Base-by-base conservation (phyloP, 2,888 invertebrate genomes). In the Corbicula japonica region DNA sequence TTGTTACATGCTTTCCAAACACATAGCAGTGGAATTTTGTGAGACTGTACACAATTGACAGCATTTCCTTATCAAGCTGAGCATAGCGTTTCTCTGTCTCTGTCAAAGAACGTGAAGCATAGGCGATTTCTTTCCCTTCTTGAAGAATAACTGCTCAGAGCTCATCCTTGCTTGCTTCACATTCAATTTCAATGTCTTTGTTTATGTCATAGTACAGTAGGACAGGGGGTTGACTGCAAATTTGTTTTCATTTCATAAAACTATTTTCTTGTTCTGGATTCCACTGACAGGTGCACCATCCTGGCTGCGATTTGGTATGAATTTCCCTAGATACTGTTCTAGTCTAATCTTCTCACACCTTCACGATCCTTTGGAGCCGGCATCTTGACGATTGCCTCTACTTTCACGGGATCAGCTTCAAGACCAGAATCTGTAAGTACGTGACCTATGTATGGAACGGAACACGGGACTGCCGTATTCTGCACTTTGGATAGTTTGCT, bases 41-140 rank as follows among this genome's bases (percentile, higher is more conserved):
- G 2, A 75, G 48, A 5, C 72, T 74, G 28, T 79, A 86, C 10
- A 81, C 79, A 8, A 89, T 63, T 1, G 84, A 75, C 0, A 86
- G 62, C 4, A 77, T 38, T 50, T 87, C 89, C 41, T 86, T 85
- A 61, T 89, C 87, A 12, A 87, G 86, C 44, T 87, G 83, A 8
- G 85, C 85, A 50, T 85, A 87, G 8, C 63, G 38, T 65, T n/a
- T 68, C 38, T 87, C 83, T 6, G 79, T 76, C 38, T 60, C 61
- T 8, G 79, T 85, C 21, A 85, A 61, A 8, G 86, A 65, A 32
- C 83, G 52, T 10, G 73, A 66, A 1, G 81, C 83, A 75, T 80
- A 84, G 2, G 85, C 83, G 2, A 88, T 54, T 18, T 80, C 77
- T 44, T 84, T n/a, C n/a, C n/a, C n/a, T n/a, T n/a, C n/a, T n/a